Evolutionary conservation across 64 coral and sea anemone genomes (phyloP), one percentile per base, ranked within the genome.

Genomic region (Acropora tenuis): DNA sequence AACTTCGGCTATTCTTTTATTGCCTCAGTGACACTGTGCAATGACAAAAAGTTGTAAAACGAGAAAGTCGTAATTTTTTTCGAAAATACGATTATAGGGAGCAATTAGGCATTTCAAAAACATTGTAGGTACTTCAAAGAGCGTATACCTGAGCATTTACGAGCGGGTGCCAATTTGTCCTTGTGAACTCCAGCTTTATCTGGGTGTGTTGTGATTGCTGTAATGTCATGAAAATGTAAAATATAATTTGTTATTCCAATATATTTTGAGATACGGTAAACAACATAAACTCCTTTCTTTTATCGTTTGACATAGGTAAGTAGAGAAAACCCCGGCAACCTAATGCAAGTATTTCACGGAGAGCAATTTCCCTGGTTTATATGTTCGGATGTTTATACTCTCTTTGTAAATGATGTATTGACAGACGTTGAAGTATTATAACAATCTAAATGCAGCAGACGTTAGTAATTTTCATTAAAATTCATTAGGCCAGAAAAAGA

Each of bases 321-420:
- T 68, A 68, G 63, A 68, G 63, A 68, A 68, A 68, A 68, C 63
- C 63, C 63, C 63, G 63, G 63, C 63, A 68, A 68, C 63, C 63
- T 68, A 68, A 68, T 68, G 12, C 63, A 68, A 16, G 17, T 16
- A 68, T 68, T 68, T 68, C 63, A 68, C 12, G 55, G 55, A 59
- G 55, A 30, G 30, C 30, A 30, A 30, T 30, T 30, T 59, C 55
- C 5, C 12, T 7, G 55, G 12, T 7, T 12, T 7, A 7, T 59
- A 59, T 0, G 12, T 59, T 59, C 55, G 55, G 55, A 12, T 59
- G 55, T 59, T 59, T 7, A 59, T 59, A 59, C 30, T 30, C 30
- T 30, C 30, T 30, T 30, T 30, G 8, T 68, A 68, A 68, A 68
- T 68, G 63, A 68, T 68, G 12, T 13, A 68, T 13, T n/a, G 0